phyloP scores from a whole-genome alignment of 2,888 invertebrate species.

The Chromoteleia sp. region DNA sequence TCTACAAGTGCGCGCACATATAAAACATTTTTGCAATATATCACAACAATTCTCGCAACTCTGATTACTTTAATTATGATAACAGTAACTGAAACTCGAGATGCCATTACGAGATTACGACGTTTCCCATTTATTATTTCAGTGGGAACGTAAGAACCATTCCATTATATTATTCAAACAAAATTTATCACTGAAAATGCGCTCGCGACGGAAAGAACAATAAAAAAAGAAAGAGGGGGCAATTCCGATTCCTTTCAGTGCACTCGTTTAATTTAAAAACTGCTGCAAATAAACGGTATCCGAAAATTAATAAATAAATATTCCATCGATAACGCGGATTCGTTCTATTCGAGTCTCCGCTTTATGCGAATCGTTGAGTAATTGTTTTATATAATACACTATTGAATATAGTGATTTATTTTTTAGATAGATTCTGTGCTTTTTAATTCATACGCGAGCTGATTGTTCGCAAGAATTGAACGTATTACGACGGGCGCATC shows the following conservation, averaged over 20 bases:
- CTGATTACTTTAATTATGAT: slow-evolving; percentile 54
- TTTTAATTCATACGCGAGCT: slow-evolving; percentile 7
- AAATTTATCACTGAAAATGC: slow-evolving; percentile 36
- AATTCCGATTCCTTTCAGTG: slow-evolving; percentile 16
- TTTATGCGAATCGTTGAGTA: not conserved
- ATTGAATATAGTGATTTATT: not conserved
- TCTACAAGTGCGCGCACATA: not conserved
- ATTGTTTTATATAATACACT: slow-evolving; percentile 5
- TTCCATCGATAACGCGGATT: not conserved
- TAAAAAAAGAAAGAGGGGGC: slow-evolving; percentile 7
- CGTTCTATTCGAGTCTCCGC: not conserved
- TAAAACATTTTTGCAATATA: slow-evolving; percentile 27
- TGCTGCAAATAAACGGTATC: slow-evolving; percentile 24
- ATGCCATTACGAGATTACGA: slow-evolving; percentile 54
- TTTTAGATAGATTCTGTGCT: not conserved
- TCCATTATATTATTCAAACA: slow-evolving; percentile 62
- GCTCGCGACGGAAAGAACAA: slow-evolving; percentile 22
- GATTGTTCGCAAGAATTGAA: slow-evolving; percentile 9
- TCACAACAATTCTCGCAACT: slow-evolving; percentile 35
- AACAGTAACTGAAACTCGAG: slow-evolving; percentile 48
- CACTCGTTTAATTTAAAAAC: slow-evolving; percentile 15
- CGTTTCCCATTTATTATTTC: slow-evolving; percentile 53
- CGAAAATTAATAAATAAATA: not conserved
- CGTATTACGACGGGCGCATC: slow-evolving; percentile 8
- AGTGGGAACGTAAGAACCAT: slow-evolving; percentile 47